These are phyloP conservation scores for Mus minutoides DNA, from an alignment of 2,797 vertebrate genomes.

Conservation along the genomic window DNA sequence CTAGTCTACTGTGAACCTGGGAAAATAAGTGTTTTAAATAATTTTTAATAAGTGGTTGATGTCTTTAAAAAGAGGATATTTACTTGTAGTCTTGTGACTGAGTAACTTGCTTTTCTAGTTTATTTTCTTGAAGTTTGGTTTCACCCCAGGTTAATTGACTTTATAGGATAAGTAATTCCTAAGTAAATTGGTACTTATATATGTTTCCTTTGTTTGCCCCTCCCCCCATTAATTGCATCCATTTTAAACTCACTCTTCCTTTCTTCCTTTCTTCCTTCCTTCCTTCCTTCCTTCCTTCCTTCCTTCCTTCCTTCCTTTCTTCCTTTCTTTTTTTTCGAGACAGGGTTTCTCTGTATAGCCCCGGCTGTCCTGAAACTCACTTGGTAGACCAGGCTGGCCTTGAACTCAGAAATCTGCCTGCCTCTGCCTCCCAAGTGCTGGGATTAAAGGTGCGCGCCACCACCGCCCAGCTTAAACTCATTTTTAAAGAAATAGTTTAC, in stretches of 20 bases:
- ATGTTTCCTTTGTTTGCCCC: background rate
- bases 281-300: too few species aligned
- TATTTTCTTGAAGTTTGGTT: conserved; percentile 18
- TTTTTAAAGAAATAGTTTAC: too few species aligned
- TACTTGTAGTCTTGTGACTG: background rate
- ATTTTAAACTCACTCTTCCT: background rate
- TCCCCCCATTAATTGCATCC: background rate
- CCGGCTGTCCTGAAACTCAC: too few species aligned
- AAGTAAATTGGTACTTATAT: conserved; percentile 14
- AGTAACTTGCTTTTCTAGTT: conserved; percentile 21
- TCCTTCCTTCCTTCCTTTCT: too few species aligned
- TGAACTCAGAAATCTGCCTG: too few species aligned
- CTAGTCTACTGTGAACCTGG: conserved; percentile 25
- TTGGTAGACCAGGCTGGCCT: too few species aligned
- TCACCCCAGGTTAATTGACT: conserved; percentile 36
- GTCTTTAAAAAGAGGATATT: background rate
- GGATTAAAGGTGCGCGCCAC: too few species aligned
- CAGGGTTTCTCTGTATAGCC: too few species aligned
- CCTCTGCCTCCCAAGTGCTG: too few species aligned
- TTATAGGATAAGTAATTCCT: conserved; percentile 24
- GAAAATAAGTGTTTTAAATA: conserved; percentile 6
- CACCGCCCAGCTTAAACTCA: too few species aligned
- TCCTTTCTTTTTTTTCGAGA: too few species aligned
- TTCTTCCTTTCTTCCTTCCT: too few species aligned
- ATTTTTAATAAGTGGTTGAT: background rate